Percentiles rank a stretch among this genome's conserved stretches.
phyloP scores from a whole-genome alignment of 2,113 vertebrate genomes.

The Poeciliopsis occidentalis region DNA sequence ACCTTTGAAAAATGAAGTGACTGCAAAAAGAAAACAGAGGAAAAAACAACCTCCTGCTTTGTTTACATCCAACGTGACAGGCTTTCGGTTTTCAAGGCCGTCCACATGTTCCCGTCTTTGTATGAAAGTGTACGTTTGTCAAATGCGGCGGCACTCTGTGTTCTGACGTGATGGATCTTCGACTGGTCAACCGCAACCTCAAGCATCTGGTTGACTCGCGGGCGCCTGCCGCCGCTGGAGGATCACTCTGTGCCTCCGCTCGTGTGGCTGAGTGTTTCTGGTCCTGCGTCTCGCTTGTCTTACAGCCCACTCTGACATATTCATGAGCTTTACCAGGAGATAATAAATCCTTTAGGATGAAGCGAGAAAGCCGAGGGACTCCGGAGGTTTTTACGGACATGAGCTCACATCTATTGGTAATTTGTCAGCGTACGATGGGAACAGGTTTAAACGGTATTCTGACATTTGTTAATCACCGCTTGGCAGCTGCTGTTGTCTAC shows the following conservation, averaged over 20 bases:
- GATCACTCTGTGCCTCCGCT: conserved; percentile 24
- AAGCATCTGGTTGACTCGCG: conserved; percentile 28
- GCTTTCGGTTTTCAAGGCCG: not conserved
- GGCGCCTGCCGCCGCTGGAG: conserved; percentile 21
- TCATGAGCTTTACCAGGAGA: not conserved
- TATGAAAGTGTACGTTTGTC: not conserved
- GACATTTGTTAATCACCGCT: not conserved
- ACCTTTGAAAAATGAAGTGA: not conserved
- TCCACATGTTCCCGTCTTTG: not conserved
- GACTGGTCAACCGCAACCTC: not conserved
- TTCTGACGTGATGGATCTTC: conserved; percentile 39
- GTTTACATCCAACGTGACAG: conserved; percentile 1
- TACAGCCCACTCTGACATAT: not conserved
- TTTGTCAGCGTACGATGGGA: not conserved
- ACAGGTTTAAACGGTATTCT: not conserved
- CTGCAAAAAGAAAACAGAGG: not conserved
- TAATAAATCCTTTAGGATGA: not conserved
- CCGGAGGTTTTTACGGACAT: not conserved
- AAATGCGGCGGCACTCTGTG: not conserved
- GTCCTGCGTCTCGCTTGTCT: not conserved
- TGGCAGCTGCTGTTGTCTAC: not conserved
- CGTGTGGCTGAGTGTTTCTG: conserved; percentile 3
- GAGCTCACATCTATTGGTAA: not conserved
- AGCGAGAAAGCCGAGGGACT: not conserved
- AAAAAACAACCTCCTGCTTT: not conserved